phyloP scores from a whole-genome alignment of 2,797 vertebrate genomes.

The Aselliscus stoliczkanus region DNA sequence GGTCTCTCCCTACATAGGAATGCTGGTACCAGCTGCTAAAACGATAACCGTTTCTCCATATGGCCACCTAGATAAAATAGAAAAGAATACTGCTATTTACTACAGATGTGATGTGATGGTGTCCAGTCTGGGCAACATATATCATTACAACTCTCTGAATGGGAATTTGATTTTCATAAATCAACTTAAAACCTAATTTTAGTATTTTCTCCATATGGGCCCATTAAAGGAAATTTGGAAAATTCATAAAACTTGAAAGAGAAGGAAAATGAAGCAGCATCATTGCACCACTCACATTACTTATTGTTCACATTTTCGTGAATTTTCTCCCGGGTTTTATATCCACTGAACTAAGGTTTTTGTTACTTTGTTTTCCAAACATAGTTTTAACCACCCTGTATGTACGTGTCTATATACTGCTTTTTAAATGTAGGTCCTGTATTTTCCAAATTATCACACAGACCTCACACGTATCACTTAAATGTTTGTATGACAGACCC shows the following conservation, averaged over 20 bases:
- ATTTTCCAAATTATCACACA: neutral
- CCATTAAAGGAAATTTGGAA: slow-evolving; percentile 4
- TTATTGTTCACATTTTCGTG: neutral
- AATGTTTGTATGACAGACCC: neutral
- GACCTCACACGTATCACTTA: neutral
- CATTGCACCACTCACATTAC: neutral
- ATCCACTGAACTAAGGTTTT: neutral
- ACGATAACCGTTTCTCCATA: neutral
- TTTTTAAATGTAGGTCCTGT: neutral
- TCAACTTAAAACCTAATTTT: neutral
- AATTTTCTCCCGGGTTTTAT: slow-evolving; percentile 7
- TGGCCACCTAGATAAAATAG: neutral
- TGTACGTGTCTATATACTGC: neutral
- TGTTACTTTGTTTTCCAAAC: neutral
- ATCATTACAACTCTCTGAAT: neutral
- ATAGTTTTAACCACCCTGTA: neutral
- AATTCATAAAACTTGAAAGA: neutral
- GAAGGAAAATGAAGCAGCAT: neutral
- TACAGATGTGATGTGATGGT: neutral
- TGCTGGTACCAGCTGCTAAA: slow-evolving; percentile 6
- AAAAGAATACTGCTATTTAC: neutral
- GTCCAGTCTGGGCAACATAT: neutral
- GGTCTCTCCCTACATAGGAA: neutral
- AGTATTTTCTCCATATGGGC: neutral
- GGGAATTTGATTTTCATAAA: neutral